phyloP scores from a whole-genome alignment of 37 sponge, comb jelly and placozoan genomes.

The Beroe forskalii region DNA sequence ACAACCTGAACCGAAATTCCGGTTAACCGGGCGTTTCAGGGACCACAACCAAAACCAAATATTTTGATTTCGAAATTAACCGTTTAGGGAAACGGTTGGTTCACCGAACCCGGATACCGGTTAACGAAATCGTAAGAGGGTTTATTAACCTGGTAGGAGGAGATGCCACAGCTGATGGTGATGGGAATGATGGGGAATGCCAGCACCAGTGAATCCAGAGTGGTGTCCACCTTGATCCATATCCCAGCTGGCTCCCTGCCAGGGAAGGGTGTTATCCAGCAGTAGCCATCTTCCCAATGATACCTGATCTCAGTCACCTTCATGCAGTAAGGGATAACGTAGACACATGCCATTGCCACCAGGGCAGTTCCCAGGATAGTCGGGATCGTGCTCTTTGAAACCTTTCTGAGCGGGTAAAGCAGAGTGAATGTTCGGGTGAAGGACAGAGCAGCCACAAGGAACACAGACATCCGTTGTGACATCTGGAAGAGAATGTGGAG shows the following conservation, averaged over 20 bases:
- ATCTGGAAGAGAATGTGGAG: conserved; percentile 50
- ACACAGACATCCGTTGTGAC: conserved; percentile 26
- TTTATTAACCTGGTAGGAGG: conserved; percentile 17
- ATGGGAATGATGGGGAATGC: too few relatives aligned
- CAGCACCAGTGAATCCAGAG: not conserved
- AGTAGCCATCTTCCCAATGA: conserved; percentile 39
- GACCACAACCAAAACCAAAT: too few relatives aligned
- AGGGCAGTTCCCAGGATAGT: not conserved
- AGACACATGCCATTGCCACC: not conserved
- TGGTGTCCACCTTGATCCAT: not conserved
- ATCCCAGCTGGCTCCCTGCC: too few relatives aligned
- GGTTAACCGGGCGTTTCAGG: too few relatives aligned
- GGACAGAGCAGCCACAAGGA: conserved; percentile 1
- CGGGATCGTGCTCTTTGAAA: not conserved
- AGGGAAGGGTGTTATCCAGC: conserved; percentile 13
- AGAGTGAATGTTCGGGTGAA: not conserved
- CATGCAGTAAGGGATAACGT: not conserved
- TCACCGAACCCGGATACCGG: too few relatives aligned
- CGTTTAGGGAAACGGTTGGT: too few relatives aligned
- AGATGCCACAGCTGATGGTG: too few relatives aligned
- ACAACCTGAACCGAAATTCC: too few relatives aligned
- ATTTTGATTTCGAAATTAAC: too few relatives aligned
- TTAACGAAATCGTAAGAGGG: too few relatives aligned
- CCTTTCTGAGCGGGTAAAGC: not conserved
- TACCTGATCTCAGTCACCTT: not conserved